A percentile compares a stretch with the other conserved stretches of the same genome.
Evolutionary conservation across 2,113 vertebrate species (phyloP).

Genomic region (Gymnorhina tibicen): DNA sequence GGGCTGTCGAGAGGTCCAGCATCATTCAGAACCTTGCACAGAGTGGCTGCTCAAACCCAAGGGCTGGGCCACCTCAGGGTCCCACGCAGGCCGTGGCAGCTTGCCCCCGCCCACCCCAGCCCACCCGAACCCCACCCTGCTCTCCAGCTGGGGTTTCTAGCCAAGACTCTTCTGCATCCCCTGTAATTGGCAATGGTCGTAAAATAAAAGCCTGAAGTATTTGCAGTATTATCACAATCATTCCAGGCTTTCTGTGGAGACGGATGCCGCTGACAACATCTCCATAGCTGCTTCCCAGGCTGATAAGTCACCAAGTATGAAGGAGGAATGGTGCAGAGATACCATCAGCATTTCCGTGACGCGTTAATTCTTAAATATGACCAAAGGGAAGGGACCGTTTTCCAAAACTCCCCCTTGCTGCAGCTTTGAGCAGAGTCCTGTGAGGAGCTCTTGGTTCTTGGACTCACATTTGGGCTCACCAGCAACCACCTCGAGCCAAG

Average conservation of each 20-base stretch:
- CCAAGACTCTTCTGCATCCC: background rate
- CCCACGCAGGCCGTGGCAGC: fast-evolving
- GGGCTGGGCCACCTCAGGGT: background rate
- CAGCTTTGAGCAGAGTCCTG: background rate
- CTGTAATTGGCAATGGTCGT: background rate
- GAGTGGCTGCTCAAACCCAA: background rate
- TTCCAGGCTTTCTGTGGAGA: conserved; percentile 5
- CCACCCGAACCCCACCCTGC: background rate
- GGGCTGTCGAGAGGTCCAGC: background rate
- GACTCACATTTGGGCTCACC: background rate
- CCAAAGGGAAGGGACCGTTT: background rate
- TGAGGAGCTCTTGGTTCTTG: background rate
- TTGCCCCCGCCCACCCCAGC: background rate
- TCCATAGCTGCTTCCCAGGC: conserved; percentile 44
- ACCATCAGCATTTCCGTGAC: background rate
- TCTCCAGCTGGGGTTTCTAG: background rate
- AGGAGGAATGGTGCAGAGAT: background rate
- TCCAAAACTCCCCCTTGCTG: background rate
- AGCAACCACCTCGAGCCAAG: fast-evolving
- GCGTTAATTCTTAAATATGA: background rate
- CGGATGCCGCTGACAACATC: background rate
- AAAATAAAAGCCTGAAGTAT: background rate
- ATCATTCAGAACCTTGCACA: too few species aligned
- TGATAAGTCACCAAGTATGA: conserved; percentile 24
- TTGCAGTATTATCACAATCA: background rate